Percentiles rank a stretch among this genome's conserved stretches.
These are phyloP conservation scores for Abscondita cerata DNA, from an alignment of 2,888 invertebrate species.

Conservation along the genomic window DNA sequence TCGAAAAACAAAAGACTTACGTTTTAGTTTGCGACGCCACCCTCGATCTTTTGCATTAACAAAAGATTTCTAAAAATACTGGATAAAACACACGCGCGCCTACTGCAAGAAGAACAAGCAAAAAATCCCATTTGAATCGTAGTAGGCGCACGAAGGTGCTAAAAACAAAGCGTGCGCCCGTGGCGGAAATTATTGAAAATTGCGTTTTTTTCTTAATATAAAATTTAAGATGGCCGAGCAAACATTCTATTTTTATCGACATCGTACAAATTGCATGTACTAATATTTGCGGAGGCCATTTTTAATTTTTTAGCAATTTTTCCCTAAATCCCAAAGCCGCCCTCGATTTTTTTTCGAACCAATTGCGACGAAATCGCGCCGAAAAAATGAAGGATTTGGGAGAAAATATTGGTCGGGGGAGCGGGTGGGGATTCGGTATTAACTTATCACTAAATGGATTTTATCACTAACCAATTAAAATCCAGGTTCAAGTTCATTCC, in stretches of 20 bases:
- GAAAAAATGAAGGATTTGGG: not conserved
- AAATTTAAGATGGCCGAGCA: conserved; percentile 57
- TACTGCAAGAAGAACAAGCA: conserved; percentile 17
- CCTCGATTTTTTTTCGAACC: too few species aligned
- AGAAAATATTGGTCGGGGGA: conserved; percentile 8
- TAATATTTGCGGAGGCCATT: conserved; percentile 49
- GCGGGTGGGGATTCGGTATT: not conserved
- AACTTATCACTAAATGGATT: conserved; percentile 23
- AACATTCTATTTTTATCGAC: conserved; percentile 58
- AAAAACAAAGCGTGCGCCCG: not conserved
- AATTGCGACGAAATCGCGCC: not conserved
- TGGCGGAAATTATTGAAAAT: conserved; percentile 13
- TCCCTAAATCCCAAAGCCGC: too few species aligned
- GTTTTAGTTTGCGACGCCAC: conserved; percentile 15
- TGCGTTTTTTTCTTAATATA: conserved; percentile 28
- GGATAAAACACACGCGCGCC: conserved; percentile 7
- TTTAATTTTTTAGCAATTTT: conserved; percentile 27
- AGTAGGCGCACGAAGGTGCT: not conserved
- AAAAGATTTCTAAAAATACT: conserved; percentile 35
- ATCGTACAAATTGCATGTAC: conserved; percentile 39
- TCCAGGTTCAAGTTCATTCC: conserved; percentile 31
- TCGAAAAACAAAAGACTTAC: conserved; percentile 7
- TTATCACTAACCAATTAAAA: conserved; percentile 36
- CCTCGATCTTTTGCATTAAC: conserved; percentile 8
- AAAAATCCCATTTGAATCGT: not conserved